Evolutionary conservation across 2,113 vertebrate genomes (phyloP).

Genomic region (Elgaria multicarinata): DNA sequence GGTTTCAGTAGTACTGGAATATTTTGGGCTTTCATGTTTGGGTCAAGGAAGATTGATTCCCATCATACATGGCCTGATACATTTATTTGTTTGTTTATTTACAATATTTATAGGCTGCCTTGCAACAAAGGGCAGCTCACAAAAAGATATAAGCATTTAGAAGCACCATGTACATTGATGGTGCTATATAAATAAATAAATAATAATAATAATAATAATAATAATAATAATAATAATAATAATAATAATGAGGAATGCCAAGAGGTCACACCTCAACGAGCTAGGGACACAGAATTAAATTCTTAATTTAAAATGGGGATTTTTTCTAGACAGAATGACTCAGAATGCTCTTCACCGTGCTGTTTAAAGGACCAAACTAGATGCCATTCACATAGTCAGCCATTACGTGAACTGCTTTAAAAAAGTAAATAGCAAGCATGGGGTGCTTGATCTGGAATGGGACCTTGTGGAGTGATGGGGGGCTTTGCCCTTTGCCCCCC

Average conservation of each 20-base stretch:
- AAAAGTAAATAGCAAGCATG: not conserved
- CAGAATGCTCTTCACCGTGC: not conserved
- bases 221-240: no score
- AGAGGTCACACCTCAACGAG: not conserved
- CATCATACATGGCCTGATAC: not conserved
- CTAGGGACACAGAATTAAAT: not conserved
- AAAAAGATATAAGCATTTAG: not conserved
- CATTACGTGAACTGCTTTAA: not conserved
- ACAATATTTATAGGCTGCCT: not conserved
- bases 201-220: no score
- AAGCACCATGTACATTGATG: no score
- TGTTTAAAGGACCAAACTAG: not conserved
- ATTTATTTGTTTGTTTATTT: not conserved
- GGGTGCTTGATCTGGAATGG: not conserved
- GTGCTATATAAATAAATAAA: no score
- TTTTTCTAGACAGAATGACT: not conserved
- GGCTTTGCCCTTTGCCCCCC: not conserved
- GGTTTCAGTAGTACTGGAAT: conserved; percentile 54
- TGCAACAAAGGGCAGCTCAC: not conserved
- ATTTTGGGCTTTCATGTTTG: conserved; percentile 32
- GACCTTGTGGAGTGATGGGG: not conserved
- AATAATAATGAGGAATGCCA: not conserved
- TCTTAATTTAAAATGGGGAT: fast-evolving
- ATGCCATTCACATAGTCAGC: not conserved
- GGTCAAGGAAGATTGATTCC: conserved; percentile 37